Evolutionary conservation across 1,140 invertebrate genomes (phyloP).

Genomic region (Melanaphis sacchari): DNA sequence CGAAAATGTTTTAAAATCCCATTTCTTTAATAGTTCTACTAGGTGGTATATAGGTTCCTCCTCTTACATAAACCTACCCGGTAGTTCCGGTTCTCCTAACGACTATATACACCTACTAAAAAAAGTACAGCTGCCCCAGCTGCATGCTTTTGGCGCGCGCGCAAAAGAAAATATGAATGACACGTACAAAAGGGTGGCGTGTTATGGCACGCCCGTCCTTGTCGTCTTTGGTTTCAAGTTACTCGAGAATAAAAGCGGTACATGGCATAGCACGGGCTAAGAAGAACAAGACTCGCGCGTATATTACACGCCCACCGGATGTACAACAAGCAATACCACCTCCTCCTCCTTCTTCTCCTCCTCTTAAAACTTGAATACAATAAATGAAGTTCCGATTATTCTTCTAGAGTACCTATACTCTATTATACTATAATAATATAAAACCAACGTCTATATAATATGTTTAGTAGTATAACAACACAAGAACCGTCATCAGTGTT

Average conservation of each 20-base stretch:
- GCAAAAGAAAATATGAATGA: conserved; percentile 50
- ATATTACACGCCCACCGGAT: conserved; percentile 46
- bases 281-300: conserved; percentile 27
- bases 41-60: not conserved
- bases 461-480: not conserved
- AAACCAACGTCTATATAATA: not conserved
- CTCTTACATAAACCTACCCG: conserved; percentile 6
- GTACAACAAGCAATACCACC: conserved; percentile 42
- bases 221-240: conserved; percentile 46
- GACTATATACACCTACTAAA: not conserved
- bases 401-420: conserved; percentile 32
- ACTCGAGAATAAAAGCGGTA: conserved; percentile 30
- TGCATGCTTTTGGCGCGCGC: conserved; percentile 42
- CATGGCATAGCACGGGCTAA: conserved; percentile 41
- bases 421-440: conserved; percentile 34
- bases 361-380: conserved; percentile 33
- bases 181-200: conserved; percentile 44
- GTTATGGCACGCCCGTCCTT: conserved; percentile 48
- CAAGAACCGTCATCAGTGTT: conserved; percentile 23
- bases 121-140: conserved; percentile 38
- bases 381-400: conserved; percentile 53
- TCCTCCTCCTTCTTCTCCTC: conserved; percentile 23
- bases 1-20: conserved; percentile 3
- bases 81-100: conserved; percentile 39
- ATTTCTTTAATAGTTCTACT: not conserved